Percentiles rank a stretch among this genome's conserved stretches.
phyloP scores from a whole-genome alignment of 2,113 vertebrate genomes.

The Ctenomys sociabilis region DNA sequence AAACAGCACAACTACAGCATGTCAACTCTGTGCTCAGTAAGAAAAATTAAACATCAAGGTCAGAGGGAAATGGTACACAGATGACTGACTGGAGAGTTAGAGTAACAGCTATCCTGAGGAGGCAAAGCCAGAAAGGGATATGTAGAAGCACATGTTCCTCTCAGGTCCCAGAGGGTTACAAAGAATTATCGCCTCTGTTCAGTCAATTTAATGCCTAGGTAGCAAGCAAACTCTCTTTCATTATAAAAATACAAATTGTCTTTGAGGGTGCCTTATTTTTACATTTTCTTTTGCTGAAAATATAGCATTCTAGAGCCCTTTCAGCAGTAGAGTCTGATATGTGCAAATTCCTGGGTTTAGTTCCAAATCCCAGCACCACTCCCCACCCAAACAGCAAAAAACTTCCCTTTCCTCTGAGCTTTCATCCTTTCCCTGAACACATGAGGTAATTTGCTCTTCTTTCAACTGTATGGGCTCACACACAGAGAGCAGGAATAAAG shows the following conservation, averaged over 20 bases:
- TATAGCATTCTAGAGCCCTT: background rate
- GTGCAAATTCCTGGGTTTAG: background rate
- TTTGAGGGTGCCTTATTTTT: background rate
- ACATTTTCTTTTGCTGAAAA: background rate
- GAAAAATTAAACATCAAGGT: background rate
- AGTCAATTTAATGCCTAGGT: background rate
- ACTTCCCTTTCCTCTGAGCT: background rate
- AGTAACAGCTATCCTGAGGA: background rate
- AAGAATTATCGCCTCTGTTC: background rate
- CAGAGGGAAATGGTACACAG: background rate
- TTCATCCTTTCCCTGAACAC: background rate
- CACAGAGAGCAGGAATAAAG: background rate
- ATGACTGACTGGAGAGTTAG: background rate
- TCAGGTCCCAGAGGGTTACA: background rate
- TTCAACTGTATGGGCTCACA: background rate
- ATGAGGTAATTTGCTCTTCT: background rate
- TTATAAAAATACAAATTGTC: background rate
- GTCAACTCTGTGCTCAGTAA: background rate
- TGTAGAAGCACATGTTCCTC: background rate
- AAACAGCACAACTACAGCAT: background rate
- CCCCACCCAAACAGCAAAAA: background rate
- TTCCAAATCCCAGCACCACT: background rate
- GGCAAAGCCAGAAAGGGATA: background rate
- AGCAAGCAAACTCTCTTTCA: background rate
- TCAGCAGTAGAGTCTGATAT: background rate